phyloP scores from a whole-genome alignment of 2,797 vertebrate genomes.

The Cuculus canorus region DNA sequence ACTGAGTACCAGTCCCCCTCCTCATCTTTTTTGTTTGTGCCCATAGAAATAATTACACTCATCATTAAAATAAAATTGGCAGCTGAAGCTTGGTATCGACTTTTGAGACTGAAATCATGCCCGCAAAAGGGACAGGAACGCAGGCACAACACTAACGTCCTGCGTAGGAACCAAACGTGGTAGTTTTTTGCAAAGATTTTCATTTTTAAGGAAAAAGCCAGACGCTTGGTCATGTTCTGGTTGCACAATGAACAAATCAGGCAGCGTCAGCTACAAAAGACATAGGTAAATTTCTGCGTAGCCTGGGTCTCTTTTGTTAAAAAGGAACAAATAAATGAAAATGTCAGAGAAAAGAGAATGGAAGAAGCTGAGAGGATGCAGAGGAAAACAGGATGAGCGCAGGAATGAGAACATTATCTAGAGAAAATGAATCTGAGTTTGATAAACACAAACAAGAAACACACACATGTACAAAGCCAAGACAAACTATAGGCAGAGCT shows the following conservation, averaged over 20 bases:
- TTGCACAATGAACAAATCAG: not conserved
- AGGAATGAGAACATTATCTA: not conserved
- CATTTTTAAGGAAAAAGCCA: not conserved
- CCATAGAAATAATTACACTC: not conserved
- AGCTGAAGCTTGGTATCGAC: not conserved
- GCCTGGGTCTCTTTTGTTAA: not conserved
- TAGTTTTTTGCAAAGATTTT: not conserved
- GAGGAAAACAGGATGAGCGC: not conserved
- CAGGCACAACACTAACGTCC: not conserved
- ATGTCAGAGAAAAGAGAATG: not conserved
- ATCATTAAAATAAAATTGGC: not conserved
- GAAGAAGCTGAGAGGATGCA: not conserved
- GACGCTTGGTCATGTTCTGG: not conserved
- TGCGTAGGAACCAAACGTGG: not conserved
- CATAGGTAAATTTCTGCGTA: not conserved
- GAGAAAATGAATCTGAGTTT: not conserved
- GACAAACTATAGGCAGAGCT: not conserved
- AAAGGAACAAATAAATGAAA: constrained; percentile 18
- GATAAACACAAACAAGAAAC: not conserved
- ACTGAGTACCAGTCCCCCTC: not conserved
- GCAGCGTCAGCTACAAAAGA: not conserved
- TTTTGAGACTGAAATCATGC: not conserved
- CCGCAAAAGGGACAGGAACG: not conserved
- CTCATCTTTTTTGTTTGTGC: not conserved
- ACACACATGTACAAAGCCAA: not conserved